Evolutionary conservation across 1,140 invertebrate genomes (phyloP).

Genomic region (Ganaspis sp.): DNA sequence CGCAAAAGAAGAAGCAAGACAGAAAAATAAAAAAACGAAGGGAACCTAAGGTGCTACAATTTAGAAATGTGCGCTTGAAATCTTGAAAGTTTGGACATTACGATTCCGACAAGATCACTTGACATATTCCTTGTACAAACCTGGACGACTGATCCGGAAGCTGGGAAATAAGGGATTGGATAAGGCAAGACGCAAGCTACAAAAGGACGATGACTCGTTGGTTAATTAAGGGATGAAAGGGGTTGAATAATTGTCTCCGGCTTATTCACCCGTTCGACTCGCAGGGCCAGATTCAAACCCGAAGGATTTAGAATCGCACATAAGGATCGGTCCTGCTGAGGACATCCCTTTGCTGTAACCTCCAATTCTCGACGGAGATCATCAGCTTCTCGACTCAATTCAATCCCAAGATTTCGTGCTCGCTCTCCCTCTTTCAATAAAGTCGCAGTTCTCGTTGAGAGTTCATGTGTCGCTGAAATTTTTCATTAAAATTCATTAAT

Average conservation of each 20-base stretch:
- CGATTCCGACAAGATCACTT: neutral
- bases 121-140: neutral
- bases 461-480: conserved; percentile 73
- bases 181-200: conserved; percentile 12
- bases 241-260: conserved; percentile 53
- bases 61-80: too few relatives aligned
- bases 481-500: conserved; percentile 37
- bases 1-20: too few relatives aligned
- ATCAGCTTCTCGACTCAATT: conserved; percentile 77
- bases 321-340: conserved; percentile 78
- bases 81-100: neutral
- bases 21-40: too few relatives aligned
- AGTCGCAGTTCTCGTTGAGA: conserved; percentile 74
- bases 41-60: too few relatives aligned
- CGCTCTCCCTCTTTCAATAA: conserved; percentile 75
- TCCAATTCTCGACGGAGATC: conserved; percentile 80
- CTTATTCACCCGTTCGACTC: conserved; percentile 69
- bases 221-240: conserved; percentile 51
- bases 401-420: conserved; percentile 76
- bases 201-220: conserved; percentile 34
- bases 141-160: neutral
- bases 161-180: neutral
- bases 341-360: conserved; percentile 78
- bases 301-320: conserved; percentile 82
- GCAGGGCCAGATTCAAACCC: conserved; percentile 76